Conservation (phyloP, 1,140 invertebrate genomes). For the Antheraea pernyi region DNA sequence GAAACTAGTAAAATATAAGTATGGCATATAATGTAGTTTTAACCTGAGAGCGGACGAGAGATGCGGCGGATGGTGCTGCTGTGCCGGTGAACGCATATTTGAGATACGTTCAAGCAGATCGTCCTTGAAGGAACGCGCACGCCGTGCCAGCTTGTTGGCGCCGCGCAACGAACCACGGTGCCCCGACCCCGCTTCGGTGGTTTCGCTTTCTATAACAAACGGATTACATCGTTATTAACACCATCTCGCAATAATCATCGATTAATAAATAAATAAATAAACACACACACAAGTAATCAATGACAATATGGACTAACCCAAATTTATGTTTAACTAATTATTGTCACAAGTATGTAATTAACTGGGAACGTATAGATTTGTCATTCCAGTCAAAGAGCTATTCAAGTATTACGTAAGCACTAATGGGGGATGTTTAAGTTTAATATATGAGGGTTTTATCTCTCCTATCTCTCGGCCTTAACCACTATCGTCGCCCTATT, state of each 20-base stretch:
- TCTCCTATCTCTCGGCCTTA: too few relatives aligned
- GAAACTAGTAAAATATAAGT: not conserved
- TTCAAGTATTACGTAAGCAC: too few relatives aligned
- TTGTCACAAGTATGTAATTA: too few relatives aligned
- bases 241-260: not conserved
- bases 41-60: constrained; percentile 68
- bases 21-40: not conserved
- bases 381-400: too few relatives aligned
- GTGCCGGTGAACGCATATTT: constrained; percentile 88
- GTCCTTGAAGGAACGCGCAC: constrained; percentile 94
- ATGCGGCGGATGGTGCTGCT: constrained; percentile 67
- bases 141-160: constrained; percentile 88
- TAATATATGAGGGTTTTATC: too few relatives aligned
- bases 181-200: constrained; percentile 66
- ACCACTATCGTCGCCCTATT: too few relatives aligned
- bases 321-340: too few relatives aligned
- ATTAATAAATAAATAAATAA: too few relatives aligned
- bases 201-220: constrained; percentile 60
- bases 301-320: too few relatives aligned
- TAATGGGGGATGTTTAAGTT: too few relatives aligned
- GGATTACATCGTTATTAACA: not conserved
- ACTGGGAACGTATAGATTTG: too few relatives aligned
- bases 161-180: constrained; percentile 85
- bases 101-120: constrained; percentile 93
- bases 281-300: too few relatives aligned